Conservation (phyloP, 2,113 vertebrate genomes). For the Cricetomys ansorgei region DNA sequence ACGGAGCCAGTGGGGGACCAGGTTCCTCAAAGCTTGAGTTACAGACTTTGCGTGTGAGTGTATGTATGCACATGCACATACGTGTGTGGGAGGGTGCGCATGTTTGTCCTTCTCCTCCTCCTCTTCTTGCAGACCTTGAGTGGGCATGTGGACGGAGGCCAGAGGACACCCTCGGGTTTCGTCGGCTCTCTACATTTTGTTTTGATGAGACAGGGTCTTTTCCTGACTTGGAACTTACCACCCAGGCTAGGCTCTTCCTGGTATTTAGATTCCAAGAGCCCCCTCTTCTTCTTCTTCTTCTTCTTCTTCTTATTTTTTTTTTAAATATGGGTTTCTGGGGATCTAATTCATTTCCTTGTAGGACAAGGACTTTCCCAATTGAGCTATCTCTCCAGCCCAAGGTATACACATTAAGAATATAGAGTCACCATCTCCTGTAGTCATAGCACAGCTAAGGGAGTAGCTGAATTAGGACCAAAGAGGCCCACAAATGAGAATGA, state of each 20-base stretch:
- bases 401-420: not conserved
- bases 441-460: not conserved
- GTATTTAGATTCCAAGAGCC: not conserved
- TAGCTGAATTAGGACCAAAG: not conserved
- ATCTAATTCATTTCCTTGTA: not conserved
- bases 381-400: not conserved
- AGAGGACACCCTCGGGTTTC: not conserved
- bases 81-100: not conserved
- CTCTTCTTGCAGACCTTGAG: too few species aligned
- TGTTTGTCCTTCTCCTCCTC: too few species aligned
- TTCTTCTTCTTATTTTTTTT: too few species aligned
- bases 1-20: not conserved
- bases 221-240: not conserved
- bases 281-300: too few species aligned
- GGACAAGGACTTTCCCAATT: not conserved
- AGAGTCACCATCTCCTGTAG: not conserved
- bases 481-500: not conserved
- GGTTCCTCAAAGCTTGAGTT: not conserved
- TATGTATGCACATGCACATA: not conserved
- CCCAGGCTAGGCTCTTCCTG: not conserved
- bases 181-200: too few species aligned
- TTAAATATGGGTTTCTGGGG: not conserved
- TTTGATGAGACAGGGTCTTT: not conserved
- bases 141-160: not conserved
- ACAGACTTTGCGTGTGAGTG: not conserved